Evolutionary conservation across 2,888 invertebrate species (phyloP).

Genomic region (Dasypolia templi): DNA sequence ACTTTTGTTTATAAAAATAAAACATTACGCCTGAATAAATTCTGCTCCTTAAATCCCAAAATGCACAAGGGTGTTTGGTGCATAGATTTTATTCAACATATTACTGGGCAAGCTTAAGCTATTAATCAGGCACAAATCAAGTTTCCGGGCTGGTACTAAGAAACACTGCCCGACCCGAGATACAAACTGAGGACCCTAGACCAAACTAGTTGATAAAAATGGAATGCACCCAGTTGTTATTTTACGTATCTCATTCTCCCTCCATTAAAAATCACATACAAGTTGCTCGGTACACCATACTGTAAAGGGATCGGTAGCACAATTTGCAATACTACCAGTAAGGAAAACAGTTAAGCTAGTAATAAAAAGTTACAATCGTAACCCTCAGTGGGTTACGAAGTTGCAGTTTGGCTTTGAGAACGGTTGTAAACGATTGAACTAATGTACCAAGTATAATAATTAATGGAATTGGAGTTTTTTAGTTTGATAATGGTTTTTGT

Average conservation of each 20-base stretch:
- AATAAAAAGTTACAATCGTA: slow-evolving; percentile 51
- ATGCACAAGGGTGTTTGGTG: too few relatives aligned
- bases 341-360: slow-evolving; percentile 34
- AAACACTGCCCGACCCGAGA: too few relatives aligned
- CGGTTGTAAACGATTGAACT: slow-evolving; percentile 7
- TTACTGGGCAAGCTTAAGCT: too few relatives aligned
- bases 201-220: not conserved
- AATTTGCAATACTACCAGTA: slow-evolving; percentile 39
- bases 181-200: too few relatives aligned
- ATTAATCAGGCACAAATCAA: too few relatives aligned
- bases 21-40: not conserved
- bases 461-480: slow-evolving; percentile 16
- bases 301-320: not conserved
- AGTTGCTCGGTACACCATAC: not conserved
- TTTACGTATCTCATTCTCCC: not conserved
- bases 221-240: not conserved
- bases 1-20: not conserved
- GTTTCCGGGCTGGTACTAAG: too few relatives aligned
- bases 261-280: not conserved
- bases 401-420: slow-evolving; percentile 30
- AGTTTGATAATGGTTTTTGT: slow-evolving; percentile 1
- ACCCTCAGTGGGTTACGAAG: slow-evolving; percentile 26
- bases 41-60: too few relatives aligned
- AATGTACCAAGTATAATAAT: slow-evolving; percentile 13
- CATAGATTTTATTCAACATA: too few relatives aligned